Base-by-base conservation (phyloP, 2,797 vertebrate genomes). In the Schizopygopsis pylzovi region DNA sequence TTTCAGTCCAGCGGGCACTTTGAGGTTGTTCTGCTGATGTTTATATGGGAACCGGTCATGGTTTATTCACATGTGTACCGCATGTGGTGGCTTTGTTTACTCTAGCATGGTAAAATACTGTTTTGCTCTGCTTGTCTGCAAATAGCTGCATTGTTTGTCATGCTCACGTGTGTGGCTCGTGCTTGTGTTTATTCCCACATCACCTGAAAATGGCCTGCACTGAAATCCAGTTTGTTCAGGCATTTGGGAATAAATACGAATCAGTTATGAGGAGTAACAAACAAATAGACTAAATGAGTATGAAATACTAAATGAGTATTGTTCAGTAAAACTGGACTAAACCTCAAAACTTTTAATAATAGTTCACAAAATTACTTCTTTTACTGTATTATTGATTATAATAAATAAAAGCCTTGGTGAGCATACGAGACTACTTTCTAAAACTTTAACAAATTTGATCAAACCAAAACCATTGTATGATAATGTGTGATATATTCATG, bases 191-290 rank as follows among this genome's bases (percentile, higher is more conserved):
- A 71, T 82, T 47, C 47, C 25, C 80, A 76, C 11, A 63, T 79
- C 83, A 86, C 47, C 75, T 85, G 72, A 83, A 87, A 88, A 89
- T 68, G 47, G 47, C 12, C 37, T n/a, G 1, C 41, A 75, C 78
- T 81, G 63, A 81, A 88, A 85, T 87, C 39, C 67, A 82, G 78
- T 87, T 92, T 94, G 92, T 86, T 92, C 81, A 81, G 89, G 90
- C 91, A 92, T 89, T 92, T 94, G 90, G 91, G 83, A 56, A 90
- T 90, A 89, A 89, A 91, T 92, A 92, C 89, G 70, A 95, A 95
- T 96, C 93, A 84, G 73, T 91, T 92, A 89, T 86, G 86, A 82
- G 91, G 89, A 89, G 75, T 86, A 86, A 65, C 39, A 33, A 22
- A 81, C 10, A 43, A 12, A 71, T 8, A 73, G 54, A 79, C 65